Base-by-base conservation (phyloP, 2,113 vertebrate species). In the Opisthocomus hoazin region DNA sequence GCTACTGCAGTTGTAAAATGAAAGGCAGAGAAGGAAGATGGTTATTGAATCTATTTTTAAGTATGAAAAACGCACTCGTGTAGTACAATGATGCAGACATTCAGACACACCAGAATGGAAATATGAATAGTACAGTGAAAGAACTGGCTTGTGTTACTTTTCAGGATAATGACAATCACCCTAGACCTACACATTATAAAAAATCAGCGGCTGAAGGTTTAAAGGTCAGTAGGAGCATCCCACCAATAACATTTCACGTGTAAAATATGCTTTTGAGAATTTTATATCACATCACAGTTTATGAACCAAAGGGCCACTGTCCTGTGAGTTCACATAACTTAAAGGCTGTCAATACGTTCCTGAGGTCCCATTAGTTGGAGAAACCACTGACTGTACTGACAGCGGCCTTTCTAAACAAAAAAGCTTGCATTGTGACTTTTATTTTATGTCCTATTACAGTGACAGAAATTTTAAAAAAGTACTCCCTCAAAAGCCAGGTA, bases 41-140 rank as follows among this genome's bases (percentile, higher is more conserved):
- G 89, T 89, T 94, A 94, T 80, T 94, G 95, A 95, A 43, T 84
- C 93, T 97, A 94, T 96, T 95, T 96, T 96, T 94, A 96, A 94
- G 81, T 82, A 80, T 34, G 77, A 94, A 79, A 96, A 93, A 92
- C 53, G 95, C n/a, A 46, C 60, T 93, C 5, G 0, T 0, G 0
- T 82, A 92, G 77, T 92, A 94, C 91, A 89, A 76, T 77, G 66
- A 92, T 94, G 87, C 66, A 84, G 84, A 88, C 66, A 53, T 94
- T 96, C 89, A 94, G 94, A 92, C 70, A 43, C 34, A 58, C 29
- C 66, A 92, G 77, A 91, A 93, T 66, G 63, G 89, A 89, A 94
- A 91, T 10, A 50, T 0, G 5, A 84, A 79, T 5, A 82, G 37
- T 36, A 51, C 51, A 79, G 84, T 34, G 46, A 87, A 82, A 93